A percentile compares a stretch with the other conserved stretches of the same genome.
These are phyloP conservation scores for Aythya baeri DNA, from an alignment of 2,113 vertebrate species.

Conservation along the genomic window DNA sequence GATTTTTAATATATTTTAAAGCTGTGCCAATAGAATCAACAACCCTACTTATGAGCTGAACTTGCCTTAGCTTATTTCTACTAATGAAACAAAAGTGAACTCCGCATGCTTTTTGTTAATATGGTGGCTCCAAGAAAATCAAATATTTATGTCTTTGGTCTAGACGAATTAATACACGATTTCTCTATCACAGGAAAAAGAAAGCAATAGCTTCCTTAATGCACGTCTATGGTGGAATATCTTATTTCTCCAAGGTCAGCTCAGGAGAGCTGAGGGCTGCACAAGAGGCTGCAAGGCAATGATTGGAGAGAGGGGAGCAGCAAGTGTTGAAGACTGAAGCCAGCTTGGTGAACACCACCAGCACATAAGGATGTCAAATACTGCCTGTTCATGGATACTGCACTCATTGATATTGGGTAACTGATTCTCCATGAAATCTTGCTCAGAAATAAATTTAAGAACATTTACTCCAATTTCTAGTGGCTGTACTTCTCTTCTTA, in stretches of 20 bases:
- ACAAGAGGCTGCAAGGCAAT: neutral
- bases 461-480: neutral
- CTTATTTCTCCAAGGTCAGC: neutral
- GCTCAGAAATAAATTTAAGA: neutral
- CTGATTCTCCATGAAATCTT: neutral
- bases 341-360: neutral
- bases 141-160: constrained; percentile 56
- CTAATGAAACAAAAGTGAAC: constrained; percentile 22
- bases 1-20: constrained; percentile 51
- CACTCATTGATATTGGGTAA: neutral
- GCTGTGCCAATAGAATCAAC: neutral
- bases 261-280: neutral
- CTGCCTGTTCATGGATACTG: neutral
- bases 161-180: neutral
- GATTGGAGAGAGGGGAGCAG: neutral
- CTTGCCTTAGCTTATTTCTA: neutral
- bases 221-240: neutral
- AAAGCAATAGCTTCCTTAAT: neutral
- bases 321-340: neutral
- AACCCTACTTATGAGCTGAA: constrained; percentile 33
- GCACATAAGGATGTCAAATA: neutral
- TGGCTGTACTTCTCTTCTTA: neutral
- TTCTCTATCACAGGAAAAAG: neutral
- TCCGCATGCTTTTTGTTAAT: neutral
- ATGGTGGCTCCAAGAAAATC: neutral